Percentiles rank a stretch among this genome's conserved stretches.
Evolutionary conservation across 1,140 invertebrate species (phyloP).

Genomic region (Drosophila murphyi): DNA sequence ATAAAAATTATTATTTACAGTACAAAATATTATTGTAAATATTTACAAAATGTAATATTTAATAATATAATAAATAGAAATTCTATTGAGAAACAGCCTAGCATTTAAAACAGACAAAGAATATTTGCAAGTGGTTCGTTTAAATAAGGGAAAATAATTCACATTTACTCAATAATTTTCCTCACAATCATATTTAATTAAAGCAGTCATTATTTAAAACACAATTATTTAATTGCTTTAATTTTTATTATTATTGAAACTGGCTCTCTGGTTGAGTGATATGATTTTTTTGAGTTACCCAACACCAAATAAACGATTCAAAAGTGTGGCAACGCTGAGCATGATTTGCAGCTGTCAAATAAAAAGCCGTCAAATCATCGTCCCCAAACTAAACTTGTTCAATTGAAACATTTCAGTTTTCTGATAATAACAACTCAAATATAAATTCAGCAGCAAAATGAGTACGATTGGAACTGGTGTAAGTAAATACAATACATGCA

Average conservation of each 20-base stretch:
- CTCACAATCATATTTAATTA: not conserved
- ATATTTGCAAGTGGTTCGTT: too few relatives aligned
- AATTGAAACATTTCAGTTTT: constrained; percentile 36
- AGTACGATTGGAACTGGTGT: constrained; percentile 98
- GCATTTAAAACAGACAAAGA: too few relatives aligned
- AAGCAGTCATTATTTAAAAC: not conserved
- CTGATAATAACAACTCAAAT: constrained; percentile 30
- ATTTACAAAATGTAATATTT: too few relatives aligned
- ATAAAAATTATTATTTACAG: too few relatives aligned
- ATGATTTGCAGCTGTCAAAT: constrained; percentile 47
- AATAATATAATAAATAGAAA: too few relatives aligned
- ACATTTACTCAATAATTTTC: too few relatives aligned
- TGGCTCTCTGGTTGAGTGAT: not conserved
- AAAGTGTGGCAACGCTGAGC: constrained; percentile 13
- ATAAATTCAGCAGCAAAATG: constrained; percentile 86
- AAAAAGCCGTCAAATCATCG: constrained; percentile 84
- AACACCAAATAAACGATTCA: constrained; percentile 3
- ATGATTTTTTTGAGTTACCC: not conserved
- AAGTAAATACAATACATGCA: constrained; percentile 85
- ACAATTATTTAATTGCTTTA: not conserved
- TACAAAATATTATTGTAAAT: too few relatives aligned
- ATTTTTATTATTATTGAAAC: not conserved
- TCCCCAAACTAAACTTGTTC: constrained; percentile 37
- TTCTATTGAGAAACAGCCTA: too few relatives aligned
- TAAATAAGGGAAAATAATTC: too few relatives aligned